phyloP scores from a whole-genome alignment of 2,888 invertebrate genomes.

The Rhabditoides inermis region DNA sequence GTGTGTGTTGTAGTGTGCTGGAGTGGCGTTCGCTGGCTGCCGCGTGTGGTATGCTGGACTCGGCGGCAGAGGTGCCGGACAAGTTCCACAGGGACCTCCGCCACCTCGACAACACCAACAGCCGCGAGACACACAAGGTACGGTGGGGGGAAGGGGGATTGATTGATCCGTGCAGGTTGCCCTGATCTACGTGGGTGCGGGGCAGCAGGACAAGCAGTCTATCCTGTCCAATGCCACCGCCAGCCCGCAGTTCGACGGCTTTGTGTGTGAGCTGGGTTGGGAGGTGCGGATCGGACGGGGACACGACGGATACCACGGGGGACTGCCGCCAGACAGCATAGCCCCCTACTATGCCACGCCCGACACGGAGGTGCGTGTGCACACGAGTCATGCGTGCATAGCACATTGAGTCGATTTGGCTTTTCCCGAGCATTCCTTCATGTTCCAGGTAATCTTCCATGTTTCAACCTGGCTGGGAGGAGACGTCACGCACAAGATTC shows the following conservation, averaged over 20 bases:
- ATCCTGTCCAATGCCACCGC: constrained; percentile 83
- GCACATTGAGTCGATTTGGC: too few relatives aligned
- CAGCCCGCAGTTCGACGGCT: constrained; percentile 80
- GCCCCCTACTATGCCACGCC: constrained; percentile 91
- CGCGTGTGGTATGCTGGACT: too few relatives aligned
- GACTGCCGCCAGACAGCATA: constrained; percentile 67
- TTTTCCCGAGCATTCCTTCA: background rate
- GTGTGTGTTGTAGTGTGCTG: too few relatives aligned
- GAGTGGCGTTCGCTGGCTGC: too few relatives aligned
- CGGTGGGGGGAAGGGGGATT: background rate
- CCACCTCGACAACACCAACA: constrained; percentile 70
- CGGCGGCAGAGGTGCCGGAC: constrained; percentile 18
- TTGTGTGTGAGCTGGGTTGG: constrained; percentile 55
- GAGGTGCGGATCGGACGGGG: constrained; percentile 58
- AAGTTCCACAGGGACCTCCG: constrained; percentile 71
- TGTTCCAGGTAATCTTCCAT: constrained; percentile 67
- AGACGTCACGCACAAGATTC: constrained; percentile 51
- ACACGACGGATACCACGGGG: constrained; percentile 81
- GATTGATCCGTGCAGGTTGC: constrained; percentile 64
- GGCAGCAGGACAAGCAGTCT: constrained; percentile 80
- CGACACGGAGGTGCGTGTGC: too few relatives aligned
- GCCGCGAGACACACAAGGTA: constrained; percentile 79
- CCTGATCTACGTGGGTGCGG: constrained; percentile 89
- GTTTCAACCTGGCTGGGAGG: constrained; percentile 91
- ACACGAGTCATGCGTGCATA: too few relatives aligned